phyloP scores from a whole-genome alignment of 2,888 invertebrate species.

The Agonopterix alstromeriana region DNA sequence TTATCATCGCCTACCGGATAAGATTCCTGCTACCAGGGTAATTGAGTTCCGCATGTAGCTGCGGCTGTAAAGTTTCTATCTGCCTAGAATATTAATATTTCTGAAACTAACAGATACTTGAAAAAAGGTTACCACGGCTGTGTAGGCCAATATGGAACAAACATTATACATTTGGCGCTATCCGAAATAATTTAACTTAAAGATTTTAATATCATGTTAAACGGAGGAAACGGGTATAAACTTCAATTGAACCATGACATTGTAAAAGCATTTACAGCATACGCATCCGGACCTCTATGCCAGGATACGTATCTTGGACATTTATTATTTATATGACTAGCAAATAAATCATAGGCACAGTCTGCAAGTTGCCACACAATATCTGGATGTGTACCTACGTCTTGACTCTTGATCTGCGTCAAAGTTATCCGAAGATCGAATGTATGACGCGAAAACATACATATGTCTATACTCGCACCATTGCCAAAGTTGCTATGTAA shows the following conservation, averaged over 20 bases:
- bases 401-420: slow-evolving; percentile 5
- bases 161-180: slow-evolving; percentile 5
- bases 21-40: slow-evolving; percentile 13
- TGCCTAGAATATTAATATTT: slow-evolving; percentile 6
- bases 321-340: slow-evolving; percentile 6
- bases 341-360: slow-evolving; percentile 8
- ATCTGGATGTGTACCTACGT: slow-evolving; percentile 5
- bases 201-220: slow-evolving; percentile 3
- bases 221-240: slow-evolving; percentile 9
- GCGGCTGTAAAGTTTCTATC: slow-evolving; percentile 7
- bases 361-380: slow-evolving; percentile 7
- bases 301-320: slow-evolving; percentile 7
- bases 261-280: slow-evolving; percentile 6
- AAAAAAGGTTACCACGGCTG: slow-evolving; percentile 4
- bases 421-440: slow-evolving; percentile 6
- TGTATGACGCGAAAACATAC: slow-evolving; percentile 4
- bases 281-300: slow-evolving; percentile 8
- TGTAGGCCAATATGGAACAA: slow-evolving; percentile 8
- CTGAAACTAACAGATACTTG: slow-evolving; percentile 2
- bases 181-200: slow-evolving; percentile 7
- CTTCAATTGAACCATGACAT: slow-evolving; percentile 1
- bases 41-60: slow-evolving; percentile 6
- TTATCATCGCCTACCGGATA: slow-evolving; percentile 9
- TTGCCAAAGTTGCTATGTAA: too few species aligned
- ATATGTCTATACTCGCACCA: too few species aligned